A percentile compares a stretch with the other conserved stretches of the same genome.
Conservation (phyloP, 1,140 invertebrate species). For the Liolophura sinensis region DNA sequence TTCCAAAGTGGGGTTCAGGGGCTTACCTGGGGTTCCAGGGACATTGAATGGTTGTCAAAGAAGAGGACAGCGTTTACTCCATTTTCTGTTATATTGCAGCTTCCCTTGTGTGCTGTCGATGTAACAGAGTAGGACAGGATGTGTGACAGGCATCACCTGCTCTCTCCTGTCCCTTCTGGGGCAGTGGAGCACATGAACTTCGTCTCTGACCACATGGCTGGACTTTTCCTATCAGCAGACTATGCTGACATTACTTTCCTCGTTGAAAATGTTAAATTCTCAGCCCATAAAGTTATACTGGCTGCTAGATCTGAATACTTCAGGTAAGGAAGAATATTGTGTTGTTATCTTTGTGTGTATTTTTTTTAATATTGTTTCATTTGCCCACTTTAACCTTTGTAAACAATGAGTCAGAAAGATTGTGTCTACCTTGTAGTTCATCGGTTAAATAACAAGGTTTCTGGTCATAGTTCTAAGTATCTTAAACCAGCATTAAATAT, state of each 20-base stretch:
- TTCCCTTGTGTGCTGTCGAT: too few relatives aligned
- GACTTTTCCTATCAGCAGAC: constrained; percentile 81
- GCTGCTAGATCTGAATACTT: constrained; percentile 95
- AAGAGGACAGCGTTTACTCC: too few relatives aligned
- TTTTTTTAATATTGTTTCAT: constrained; percentile 2
- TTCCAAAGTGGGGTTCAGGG: too few relatives aligned
- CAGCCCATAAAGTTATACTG: constrained; percentile 87
- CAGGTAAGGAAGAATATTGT: constrained; percentile 60
- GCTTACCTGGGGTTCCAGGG: too few relatives aligned
- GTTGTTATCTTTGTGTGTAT: neutral
- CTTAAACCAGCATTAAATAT: too few relatives aligned
- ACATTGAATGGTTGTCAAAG: too few relatives aligned
- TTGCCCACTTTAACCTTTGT: neutral
- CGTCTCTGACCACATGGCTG: constrained; percentile 74
- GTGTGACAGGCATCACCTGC: constrained; percentile 54
- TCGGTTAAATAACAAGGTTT: too few relatives aligned
- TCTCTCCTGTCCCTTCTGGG: constrained; percentile 41
- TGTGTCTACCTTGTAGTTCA: neutral
- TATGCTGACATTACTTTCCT: constrained; percentile 90
- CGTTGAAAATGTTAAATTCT: constrained; percentile 81
- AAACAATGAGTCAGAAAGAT: neutral
- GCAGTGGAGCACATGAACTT: constrained; percentile 53
- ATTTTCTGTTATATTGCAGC: too few relatives aligned
- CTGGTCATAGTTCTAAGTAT: too few relatives aligned
- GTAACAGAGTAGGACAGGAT: constrained; percentile 22